Evolutionary conservation across 2,113 vertebrate species (phyloP), one percentile per base, ranked within the genome.

Genomic region (Mastomys coucha): DNA sequence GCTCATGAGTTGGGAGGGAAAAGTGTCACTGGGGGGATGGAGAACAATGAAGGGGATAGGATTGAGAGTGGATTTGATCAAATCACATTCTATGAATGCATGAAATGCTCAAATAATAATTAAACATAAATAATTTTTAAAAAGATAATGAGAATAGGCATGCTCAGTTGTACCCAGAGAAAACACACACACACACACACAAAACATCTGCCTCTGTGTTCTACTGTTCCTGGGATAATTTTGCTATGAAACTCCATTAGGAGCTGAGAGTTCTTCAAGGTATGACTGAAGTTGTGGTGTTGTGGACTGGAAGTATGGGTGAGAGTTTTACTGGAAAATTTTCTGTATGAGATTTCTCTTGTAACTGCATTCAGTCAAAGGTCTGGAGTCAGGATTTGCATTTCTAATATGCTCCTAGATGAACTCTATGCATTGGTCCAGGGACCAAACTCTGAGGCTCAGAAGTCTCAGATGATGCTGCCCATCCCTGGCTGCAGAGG

Each of bases 321-420:
- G 20, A 86, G 16, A 56, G 76, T 39, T 49, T 65, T 51, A 69
- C 60, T 11, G 49, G 73, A 10, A 58, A 81, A 9, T 53, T 87
- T 94, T 73, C 7, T 80, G 13, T 77, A 7, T 76, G 90, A 69
- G 36, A 87, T 63, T 94, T 93, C 95, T 96, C 58, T 67, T 19
- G 86, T 28, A n/a, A 67, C 51, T 56, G 5, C 56, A 22, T 84
- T 84, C 28, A 70, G 31, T n/a, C 36, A 24, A 16, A 42, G 45
- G 49, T 65, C 14, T 31, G 33, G 58, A 69, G 39, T 76, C 6
- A 60, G 26, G 26, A 31, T 60, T 75, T 91, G n/a, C 22, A 0
- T 87, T 70, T 81, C 22, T 70, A 28, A 45, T 0, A 11, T 0
- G 17, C 6, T 70, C 4, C n/a, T 72, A 9, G 7, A 31, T 16